A percentile compares a stretch with the other conserved stretches of the same genome.
phyloP scores from a whole-genome alignment of 1,140 invertebrate species.

The Planococcus citri region DNA sequence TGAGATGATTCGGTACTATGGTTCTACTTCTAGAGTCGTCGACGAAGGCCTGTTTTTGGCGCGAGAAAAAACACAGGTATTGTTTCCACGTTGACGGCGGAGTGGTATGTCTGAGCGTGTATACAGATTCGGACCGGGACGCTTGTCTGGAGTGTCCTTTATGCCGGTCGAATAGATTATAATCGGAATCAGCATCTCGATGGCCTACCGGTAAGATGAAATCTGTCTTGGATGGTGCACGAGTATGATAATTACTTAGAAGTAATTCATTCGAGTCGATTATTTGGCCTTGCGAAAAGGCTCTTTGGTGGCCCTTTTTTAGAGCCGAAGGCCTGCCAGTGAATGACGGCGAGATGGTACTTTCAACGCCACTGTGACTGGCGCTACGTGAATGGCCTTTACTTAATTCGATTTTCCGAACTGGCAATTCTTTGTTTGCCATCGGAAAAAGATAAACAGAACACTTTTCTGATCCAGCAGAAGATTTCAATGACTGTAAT shows the following conservation, averaged over 20 bases:
- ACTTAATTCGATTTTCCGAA: conserved; percentile 25
- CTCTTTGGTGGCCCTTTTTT: conserved; percentile 65
- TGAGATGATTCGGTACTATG: conserved; percentile 66
- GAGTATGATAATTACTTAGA: conserved; percentile 25
- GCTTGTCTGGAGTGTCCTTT: conserved; percentile 45
- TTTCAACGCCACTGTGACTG: conserved; percentile 53
- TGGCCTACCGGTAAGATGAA: conserved; percentile 73
- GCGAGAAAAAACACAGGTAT: conserved; percentile 43
- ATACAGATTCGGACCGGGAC: conserved; percentile 69
- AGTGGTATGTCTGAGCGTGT: conserved; percentile 61
- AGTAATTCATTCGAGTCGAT: conserved; percentile 35
- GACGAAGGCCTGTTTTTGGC: conserved; percentile 35
- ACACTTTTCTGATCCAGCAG: conserved; percentile 12
- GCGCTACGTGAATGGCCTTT: conserved; percentile 59
- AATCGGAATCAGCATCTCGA: conserved; percentile 35
- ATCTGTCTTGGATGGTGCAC: conserved; percentile 71
- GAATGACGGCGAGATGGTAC: conserved; percentile 29
- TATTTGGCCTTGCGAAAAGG: conserved; percentile 74
- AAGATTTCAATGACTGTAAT: conserved; percentile 9
- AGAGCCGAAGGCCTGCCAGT: conserved; percentile 43
- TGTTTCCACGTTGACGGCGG: conserved; percentile 54
- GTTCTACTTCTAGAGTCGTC: conserved; percentile 32
- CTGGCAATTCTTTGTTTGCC: not conserved
- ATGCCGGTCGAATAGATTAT: conserved; percentile 34
- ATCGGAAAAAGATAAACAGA: conserved; percentile 13